Base-by-base conservation (phyloP, 2,797 vertebrate genomes). In the Aulostomus chinensis region DNA sequence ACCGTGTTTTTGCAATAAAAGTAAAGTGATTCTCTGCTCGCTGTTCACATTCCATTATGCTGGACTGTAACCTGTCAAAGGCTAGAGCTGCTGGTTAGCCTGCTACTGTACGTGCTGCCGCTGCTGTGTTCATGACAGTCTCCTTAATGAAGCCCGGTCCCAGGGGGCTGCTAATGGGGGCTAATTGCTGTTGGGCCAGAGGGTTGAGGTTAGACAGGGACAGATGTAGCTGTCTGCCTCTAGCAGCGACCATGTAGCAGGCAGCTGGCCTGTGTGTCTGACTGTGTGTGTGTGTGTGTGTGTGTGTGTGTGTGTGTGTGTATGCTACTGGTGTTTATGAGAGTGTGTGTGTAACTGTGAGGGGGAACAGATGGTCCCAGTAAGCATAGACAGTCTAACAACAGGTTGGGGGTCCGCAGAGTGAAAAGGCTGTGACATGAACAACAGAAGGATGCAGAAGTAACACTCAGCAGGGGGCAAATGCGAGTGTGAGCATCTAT, bases 101-200 rank as follows among this genome's bases (percentile, higher is more conserved):
- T 0, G 53, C 55, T 62, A 30, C 68, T 22, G n/a, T n/a, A n/a
- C n/a, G 51, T 32, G 47, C 58, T 72, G 48, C 63, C 32, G 46
- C 61, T 73, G 46, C 59, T 74, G 45, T 42, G 62, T 72, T 64
- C 45, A 68, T 73, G 78, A 78, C 64, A 72, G 73, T 81, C 54
- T 78, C 73, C 69, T 69, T 86, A 86, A 90, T 89, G 83, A 88
- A 89, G 81, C 54, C 47, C 76, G 40, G 53, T 87, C 86, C 82
- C 83, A 82, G 62, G 87, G 81, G 77, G 62, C 62, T 79, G 72
- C 79, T 88, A 89, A 90, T 88, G 81, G 79, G 72, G 77, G 78
- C 84, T 89, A 91, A 91, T 89, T 92, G 86, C 78, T 84, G 74
- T 78, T 78, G 76, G 84, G 84, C 81, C 82, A 88, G 80, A 78